These are phyloP conservation scores for Drosophila pseudoobscura DNA, from an alignment of 1,140 invertebrate species.

Conservation along the genomic window DNA sequence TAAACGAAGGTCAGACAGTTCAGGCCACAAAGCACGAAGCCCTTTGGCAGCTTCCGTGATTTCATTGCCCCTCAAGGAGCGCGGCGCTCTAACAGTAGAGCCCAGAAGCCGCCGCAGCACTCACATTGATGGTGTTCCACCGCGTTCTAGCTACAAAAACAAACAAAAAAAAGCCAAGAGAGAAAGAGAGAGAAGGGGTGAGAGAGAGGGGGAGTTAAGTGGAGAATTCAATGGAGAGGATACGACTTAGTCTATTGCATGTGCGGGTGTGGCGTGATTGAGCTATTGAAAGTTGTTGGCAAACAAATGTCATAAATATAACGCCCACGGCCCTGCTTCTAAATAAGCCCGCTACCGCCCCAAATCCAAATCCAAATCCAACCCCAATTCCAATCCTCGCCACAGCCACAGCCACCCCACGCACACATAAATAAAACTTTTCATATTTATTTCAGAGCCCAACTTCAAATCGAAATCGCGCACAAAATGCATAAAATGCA, in stretches of 20 bases:
- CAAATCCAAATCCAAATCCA: not conserved
- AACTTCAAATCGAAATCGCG: slow-evolving; percentile 75
- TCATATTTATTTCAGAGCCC: slow-evolving; percentile 77
- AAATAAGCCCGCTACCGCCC: not conserved
- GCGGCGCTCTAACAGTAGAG: slow-evolving; percentile 63
- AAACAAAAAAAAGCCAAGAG: not conserved
- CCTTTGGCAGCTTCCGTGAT: slow-evolving; percentile 81
- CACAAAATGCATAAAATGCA: slow-evolving; percentile 76
- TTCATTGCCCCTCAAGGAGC: slow-evolving; percentile 76
- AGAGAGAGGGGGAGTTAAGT: not conserved
- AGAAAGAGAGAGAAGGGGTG: not conserved
- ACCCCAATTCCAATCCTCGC: not conserved
- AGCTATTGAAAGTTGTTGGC: slow-evolving; percentile 80
- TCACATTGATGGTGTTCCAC: slow-evolving; percentile 75
- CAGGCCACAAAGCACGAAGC: slow-evolving; percentile 80
- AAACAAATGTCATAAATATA: slow-evolving; percentile 81
- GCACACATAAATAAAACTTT: slow-evolving; percentile 79
- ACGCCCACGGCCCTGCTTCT: slow-evolving; percentile 46
- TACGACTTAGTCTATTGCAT: slow-evolving; percentile 45
- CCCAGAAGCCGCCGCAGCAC: slow-evolving; percentile 61
- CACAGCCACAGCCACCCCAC: slow-evolving; percentile 10
- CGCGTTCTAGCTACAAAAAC: slow-evolving; percentile 35
- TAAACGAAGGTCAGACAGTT: slow-evolving; percentile 79
- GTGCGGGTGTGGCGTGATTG: slow-evolving; percentile 67
- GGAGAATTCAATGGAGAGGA: slow-evolving; percentile 3